Conservation (phyloP, 2,113 vertebrate genomes). For the Catharus bicknelli region DNA sequence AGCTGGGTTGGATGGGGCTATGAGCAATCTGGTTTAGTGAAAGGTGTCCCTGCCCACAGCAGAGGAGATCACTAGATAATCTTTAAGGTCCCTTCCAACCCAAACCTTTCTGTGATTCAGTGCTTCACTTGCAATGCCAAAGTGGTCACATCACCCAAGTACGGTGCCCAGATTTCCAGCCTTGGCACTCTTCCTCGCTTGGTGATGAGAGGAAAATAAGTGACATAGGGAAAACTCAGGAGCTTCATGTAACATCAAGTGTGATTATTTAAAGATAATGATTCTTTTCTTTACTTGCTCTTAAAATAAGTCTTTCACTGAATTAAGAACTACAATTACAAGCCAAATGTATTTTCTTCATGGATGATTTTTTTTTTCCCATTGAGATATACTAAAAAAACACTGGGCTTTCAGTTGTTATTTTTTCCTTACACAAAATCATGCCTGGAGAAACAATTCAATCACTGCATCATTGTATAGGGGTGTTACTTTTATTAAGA, state of each 20-base stretch:
- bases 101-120: not conserved
- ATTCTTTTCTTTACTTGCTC: not conserved
- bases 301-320: not conserved
- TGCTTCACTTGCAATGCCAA: not conserved
- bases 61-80: not conserved
- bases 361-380: not conserved
- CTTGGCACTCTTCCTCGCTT: not conserved
- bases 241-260: not conserved
- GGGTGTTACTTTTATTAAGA: not conserved
- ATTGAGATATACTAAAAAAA: not conserved
- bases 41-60: not conserved
- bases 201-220: not conserved
- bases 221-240: not conserved
- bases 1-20: no score
- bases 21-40: not conserved
- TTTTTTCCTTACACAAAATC: not conserved
- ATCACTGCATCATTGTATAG: not conserved
- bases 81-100: not conserved
- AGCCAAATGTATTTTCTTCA: not conserved
- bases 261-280: not conserved
- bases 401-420: rapidly evolving
- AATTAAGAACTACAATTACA: not conserved
- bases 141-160: no score
- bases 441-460: not conserved
- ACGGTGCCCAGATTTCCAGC: not conserved